These are phyloP conservation scores for Pedetes capensis DNA, from an alignment of 2,113 vertebrate species.

Conservation along the genomic window DNA sequence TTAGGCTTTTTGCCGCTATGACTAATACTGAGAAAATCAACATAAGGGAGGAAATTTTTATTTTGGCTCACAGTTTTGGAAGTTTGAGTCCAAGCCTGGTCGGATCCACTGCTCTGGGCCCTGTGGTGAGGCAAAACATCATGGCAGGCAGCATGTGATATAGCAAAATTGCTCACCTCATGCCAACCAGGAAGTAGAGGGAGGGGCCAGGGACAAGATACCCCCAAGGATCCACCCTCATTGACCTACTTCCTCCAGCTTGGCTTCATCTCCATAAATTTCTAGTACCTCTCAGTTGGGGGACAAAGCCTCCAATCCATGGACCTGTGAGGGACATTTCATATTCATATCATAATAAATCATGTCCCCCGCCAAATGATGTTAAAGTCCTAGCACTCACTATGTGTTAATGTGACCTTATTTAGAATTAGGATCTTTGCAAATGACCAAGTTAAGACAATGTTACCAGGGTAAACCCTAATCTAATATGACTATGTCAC, in stretches of 20 bases:
- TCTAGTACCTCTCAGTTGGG: too few species aligned
- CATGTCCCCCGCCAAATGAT: background rate
- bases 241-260: too few species aligned
- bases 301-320: too few species aligned
- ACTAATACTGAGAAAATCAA: background rate
- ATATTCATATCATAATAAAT: too few species aligned
- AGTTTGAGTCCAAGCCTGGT: background rate
- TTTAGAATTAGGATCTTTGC: background rate
- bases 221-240: background rate
- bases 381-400: background rate
- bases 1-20: background rate
- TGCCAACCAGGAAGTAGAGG: too few species aligned
- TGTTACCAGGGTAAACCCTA: background rate
- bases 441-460: background rate
- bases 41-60: background rate
- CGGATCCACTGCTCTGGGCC: background rate
- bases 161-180: background rate
- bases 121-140: too few species aligned
- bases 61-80: background rate
- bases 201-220: background rate
- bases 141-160: background rate
- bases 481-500: background rate
- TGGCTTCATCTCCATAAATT: too few species aligned
- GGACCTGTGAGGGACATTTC: too few species aligned
- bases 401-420: background rate